Evolutionary conservation across 2,113 vertebrate species (phyloP), one percentile per base, ranked within the genome.

Genomic region (Peromyscus leucopus): DNA sequence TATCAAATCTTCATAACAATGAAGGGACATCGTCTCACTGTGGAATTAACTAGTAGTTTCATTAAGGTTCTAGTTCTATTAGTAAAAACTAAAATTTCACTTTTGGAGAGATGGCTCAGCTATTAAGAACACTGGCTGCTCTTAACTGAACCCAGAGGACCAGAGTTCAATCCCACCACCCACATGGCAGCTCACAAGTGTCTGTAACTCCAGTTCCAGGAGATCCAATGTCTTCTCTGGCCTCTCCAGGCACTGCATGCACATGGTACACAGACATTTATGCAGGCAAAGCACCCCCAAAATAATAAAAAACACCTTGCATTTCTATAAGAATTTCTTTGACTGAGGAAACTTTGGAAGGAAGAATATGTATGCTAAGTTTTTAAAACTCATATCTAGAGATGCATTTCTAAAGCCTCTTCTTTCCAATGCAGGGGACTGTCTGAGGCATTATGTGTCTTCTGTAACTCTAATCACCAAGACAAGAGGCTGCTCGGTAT

Each of bases 11-110:
- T 97, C 39, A 67, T 46, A 78, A 90, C 51, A 24, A 26, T 82
- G 61, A 89, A 63, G 61, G 91, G 3, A 36, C 57, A 87, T 93
- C 67, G 90, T 84, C 31, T 79, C 51, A 84, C 46, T 11, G 10
- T n/a, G 17, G 59, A 61, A 86, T 48, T 79, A 76, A 80, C 39
- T 78, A 39, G 69, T 92, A 71, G 17, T 74, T 96, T 82, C 57
- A 31, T 90, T 91, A 86, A 86, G 42, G 63, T 92, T 93, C 69
- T 92, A 80, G 90, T 79, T 92, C 76, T 94, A 10, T 57, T 67
- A 71, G 19, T 88, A 72, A 85, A 95, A 93, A 92, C 46, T 55
- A 24, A 87, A 87, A 83, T 83, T 15, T 59, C 36, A 39, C 36
- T 22, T 36, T 26, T 59, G 79, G 33, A 39, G 55, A 82, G 55